Conservation (phyloP, 2,113 vertebrate species). For the Rhagologus leucostigma region DNA sequence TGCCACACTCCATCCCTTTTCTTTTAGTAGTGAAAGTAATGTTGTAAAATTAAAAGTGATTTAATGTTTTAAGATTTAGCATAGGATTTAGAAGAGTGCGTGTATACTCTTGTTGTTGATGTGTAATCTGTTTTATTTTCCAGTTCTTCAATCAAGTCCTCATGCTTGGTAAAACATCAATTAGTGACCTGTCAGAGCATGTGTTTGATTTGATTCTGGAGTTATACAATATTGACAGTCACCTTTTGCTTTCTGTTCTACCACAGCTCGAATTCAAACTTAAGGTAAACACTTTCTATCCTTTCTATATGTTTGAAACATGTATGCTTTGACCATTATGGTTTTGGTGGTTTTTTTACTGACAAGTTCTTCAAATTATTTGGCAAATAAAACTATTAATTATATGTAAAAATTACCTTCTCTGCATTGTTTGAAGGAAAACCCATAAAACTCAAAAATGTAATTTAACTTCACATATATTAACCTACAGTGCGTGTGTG, state of each 20-base stretch:
- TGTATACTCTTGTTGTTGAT: neutral
- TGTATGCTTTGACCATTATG: neutral
- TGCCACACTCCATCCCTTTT: accelerated
- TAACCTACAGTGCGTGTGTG: neutral
- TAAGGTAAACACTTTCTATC: slow-evolving; percentile 78
- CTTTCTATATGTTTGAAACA: neutral
- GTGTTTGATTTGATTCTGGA: slow-evolving; percentile 98
- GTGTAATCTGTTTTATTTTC: neutral
- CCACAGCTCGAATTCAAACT: slow-evolving; percentile 98
- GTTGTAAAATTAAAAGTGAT: neutral
- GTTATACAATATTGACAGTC: slow-evolving; percentile 97
- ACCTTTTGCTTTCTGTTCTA: slow-evolving; percentile 96
- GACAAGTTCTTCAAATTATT: neutral
- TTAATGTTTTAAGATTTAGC: neutral
- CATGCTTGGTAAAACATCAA: slow-evolving; percentile 98
- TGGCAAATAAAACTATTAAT: neutral
- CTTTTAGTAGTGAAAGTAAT: neutral
- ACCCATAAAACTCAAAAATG: neutral
- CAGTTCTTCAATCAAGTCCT: slow-evolving; percentile 99
- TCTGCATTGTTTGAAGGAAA: neutral
- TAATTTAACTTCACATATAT: neutral
- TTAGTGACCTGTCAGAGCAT: slow-evolving; percentile 96
- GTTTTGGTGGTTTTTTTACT: neutral
- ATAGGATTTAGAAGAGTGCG: neutral
- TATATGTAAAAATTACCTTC: neutral